A percentile compares a stretch with the other conserved stretches of the same genome.
These are phyloP conservation scores for Trichogramma pretiosum DNA, from an alignment of 1,140 invertebrate genomes.

Conservation along the genomic window DNA sequence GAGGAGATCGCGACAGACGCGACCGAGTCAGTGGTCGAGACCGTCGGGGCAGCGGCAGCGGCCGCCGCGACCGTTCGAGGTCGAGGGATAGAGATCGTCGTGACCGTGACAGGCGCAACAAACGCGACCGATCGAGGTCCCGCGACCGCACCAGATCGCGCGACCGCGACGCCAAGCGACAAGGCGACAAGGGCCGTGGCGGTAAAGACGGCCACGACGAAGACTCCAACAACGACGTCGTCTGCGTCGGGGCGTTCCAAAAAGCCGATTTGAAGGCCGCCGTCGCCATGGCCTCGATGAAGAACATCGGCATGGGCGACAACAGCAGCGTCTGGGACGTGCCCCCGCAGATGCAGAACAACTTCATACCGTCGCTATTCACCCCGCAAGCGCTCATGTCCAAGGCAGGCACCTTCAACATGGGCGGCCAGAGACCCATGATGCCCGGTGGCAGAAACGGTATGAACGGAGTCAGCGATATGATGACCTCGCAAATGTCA, in stretches of 20 bases:
- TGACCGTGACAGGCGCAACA: slow-evolving; percentile 31
- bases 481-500: slow-evolving; percentile 26
- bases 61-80: slow-evolving; percentile 38
- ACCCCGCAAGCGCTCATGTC: slow-evolving; percentile 32
- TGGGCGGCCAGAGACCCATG: too few species aligned
- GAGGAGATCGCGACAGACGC: slow-evolving; percentile 37
- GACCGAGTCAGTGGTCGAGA: slow-evolving; percentile 39
- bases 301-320: slow-evolving; percentile 24
- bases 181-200: slow-evolving; percentile 28
- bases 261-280: slow-evolving; percentile 34
- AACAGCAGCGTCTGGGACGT: slow-evolving; percentile 43
- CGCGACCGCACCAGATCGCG: slow-evolving; percentile 34
- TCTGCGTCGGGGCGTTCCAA: slow-evolving; percentile 39
- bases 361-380: slow-evolving; percentile 35
- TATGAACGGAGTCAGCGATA: slow-evolving; percentile 31
- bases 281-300: slow-evolving; percentile 2
- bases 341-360: slow-evolving; percentile 40
- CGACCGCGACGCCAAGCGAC: slow-evolving; percentile 42
- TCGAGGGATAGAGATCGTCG: slow-evolving; percentile 34
- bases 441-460: slow-evolving; percentile 30
- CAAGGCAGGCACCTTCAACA: too few species aligned
- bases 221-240: slow-evolving; percentile 32
- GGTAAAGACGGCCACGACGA: slow-evolving; percentile 38
- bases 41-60: slow-evolving; percentile 30
- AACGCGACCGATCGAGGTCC: slow-evolving; percentile 28